A percentile compares a stretch with the other conserved stretches of the same genome.
phyloP scores from a whole-genome alignment of 2,888 invertebrate genomes.

The Erebia aethiops region DNA sequence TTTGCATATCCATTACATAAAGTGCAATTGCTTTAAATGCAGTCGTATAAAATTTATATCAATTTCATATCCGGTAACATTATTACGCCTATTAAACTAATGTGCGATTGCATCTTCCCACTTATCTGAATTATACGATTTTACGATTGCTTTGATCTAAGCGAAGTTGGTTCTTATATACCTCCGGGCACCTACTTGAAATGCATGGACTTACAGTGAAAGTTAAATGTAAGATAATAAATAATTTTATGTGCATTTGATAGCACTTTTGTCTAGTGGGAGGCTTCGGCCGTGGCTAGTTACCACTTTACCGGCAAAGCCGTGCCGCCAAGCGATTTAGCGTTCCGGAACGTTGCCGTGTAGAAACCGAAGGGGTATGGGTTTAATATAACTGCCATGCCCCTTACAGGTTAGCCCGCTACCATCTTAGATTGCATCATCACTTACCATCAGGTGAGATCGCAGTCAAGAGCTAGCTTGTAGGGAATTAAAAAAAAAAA shows the following conservation, averaged over 20 bases:
- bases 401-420: too few relatives aligned
- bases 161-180: constrained; percentile 5
- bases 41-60: not conserved
- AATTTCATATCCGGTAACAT: constrained; percentile 8
- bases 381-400: too few relatives aligned
- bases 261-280: not conserved
- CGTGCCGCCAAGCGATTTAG: too few relatives aligned
- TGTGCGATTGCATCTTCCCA: not conserved
- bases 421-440: too few relatives aligned
- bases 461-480: too few relatives aligned
- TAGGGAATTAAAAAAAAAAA: too few relatives aligned
- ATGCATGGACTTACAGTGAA: constrained; percentile 1
- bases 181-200: constrained; percentile 2
- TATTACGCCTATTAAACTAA: constrained; percentile 3
- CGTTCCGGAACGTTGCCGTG: too few relatives aligned
- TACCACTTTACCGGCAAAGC: too few relatives aligned
- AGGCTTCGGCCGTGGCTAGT: too few relatives aligned
- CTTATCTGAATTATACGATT: constrained; percentile 6
- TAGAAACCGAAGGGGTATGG: too few relatives aligned
- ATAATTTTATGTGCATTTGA: not conserved
- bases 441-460: too few relatives aligned
- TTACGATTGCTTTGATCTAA: constrained; percentile 16
- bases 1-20: constrained; percentile 6
- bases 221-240: too few relatives aligned
- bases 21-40: constrained; percentile 14